Evolutionary conservation across 2,113 vertebrate genomes (phyloP).

Genomic region (Mixornis gularis): DNA sequence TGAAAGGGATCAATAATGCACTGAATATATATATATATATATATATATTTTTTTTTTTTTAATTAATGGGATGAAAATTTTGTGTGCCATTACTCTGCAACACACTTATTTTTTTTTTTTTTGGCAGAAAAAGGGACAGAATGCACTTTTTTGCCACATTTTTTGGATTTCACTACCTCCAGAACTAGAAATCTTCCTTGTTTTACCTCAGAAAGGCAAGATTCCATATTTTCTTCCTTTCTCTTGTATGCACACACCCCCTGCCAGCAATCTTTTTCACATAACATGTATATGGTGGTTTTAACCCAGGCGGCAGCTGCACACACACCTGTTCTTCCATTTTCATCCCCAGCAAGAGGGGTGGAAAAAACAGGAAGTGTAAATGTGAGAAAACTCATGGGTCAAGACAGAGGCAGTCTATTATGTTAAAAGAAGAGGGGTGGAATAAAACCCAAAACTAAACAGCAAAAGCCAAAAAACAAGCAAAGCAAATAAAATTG

Average conservation of each 20-base stretch:
- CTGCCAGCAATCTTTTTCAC: background rate
- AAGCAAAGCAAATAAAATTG: rapidly evolving
- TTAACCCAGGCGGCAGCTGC: background rate
- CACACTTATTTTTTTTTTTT: too few species aligned
- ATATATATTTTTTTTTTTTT: too few species aligned
- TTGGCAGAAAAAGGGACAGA: background rate
- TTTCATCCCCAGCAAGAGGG: background rate
- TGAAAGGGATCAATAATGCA: background rate
- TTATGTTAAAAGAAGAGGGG: background rate
- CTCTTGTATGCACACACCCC: rapidly evolving
- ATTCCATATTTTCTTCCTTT: background rate
- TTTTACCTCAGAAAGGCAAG: background rate
- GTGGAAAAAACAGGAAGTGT: background rate
- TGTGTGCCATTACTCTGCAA: too few species aligned
- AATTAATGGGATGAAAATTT: too few species aligned
- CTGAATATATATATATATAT: too few species aligned
- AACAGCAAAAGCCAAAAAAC: background rate
- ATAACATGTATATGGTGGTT: rapidly evolving
- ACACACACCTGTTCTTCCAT: background rate
- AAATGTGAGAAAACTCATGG: background rate
- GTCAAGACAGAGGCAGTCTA: background rate
- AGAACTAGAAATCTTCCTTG: background rate
- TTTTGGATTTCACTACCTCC: background rate
- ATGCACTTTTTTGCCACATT: background rate
- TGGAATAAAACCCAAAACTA: background rate